phyloP scores from a whole-genome alignment of 2,888 invertebrate genomes.

The Antheraea yamamai region DNA sequence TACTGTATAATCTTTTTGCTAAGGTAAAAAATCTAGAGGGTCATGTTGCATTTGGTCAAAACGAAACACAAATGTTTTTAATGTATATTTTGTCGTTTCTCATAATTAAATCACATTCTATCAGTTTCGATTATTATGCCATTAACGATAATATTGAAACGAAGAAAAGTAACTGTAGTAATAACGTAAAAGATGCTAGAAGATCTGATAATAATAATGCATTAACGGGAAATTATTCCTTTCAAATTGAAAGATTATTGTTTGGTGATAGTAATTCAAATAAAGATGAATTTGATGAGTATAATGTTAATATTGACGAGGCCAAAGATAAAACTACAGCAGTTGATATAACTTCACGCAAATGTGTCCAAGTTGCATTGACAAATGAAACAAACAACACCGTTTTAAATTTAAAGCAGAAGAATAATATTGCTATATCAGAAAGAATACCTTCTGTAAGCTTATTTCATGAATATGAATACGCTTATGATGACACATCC shows the following conservation, averaged over 20 bases:
- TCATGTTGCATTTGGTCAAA: not conserved
- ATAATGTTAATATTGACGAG: not conserved
- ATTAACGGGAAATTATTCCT: not conserved
- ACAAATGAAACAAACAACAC: slow-evolving; percentile 6
- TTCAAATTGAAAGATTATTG: not conserved
- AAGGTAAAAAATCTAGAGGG: not conserved
- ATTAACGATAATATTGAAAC: slow-evolving; percentile 24
- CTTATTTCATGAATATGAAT: slow-evolving; percentile 46
- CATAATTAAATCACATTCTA: slow-evolving; percentile 30
- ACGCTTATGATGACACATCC: slow-evolving; percentile 37
- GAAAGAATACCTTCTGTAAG: slow-evolving; percentile 18
- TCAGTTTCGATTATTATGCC: slow-evolving; percentile 49
- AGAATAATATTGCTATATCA: not conserved
- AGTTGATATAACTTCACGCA: not conserved
- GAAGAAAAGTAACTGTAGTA: not conserved
- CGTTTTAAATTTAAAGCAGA: not conserved
- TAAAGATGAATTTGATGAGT: not conserved
- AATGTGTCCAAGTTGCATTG: not conserved
- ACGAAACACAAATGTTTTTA: not conserved
- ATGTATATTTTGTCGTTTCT: slow-evolving; percentile 24
- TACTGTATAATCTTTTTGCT: not conserved
- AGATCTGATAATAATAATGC: not conserved
- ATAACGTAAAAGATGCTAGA: not conserved
- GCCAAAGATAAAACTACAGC: not conserved
- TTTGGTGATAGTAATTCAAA: not conserved